These are phyloP conservation scores for Galaxea fascicularis DNA, from an alignment of 92 coral and sea anemone genomes.

Conservation along the genomic window DNA sequence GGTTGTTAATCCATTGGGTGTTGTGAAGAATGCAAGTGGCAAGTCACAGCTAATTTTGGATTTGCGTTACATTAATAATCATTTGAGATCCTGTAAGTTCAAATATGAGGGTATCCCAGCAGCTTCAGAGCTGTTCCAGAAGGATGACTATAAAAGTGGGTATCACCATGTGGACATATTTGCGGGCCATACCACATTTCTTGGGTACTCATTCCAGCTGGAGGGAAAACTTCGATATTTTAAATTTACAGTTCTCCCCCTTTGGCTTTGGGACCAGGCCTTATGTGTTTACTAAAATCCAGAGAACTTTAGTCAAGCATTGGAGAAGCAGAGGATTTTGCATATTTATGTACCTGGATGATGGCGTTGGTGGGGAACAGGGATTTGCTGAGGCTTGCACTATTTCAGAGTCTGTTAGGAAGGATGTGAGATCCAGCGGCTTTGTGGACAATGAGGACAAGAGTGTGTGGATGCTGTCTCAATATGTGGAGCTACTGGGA, in stretches of 20 bases:
- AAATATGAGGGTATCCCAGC: too few species aligned
- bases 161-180: conserved; percentile 62
- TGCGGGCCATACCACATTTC: conserved; percentile 27
- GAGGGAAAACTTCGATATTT: conserved; percentile 13
- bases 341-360: conserved; percentile 64
- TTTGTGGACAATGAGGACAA: too few species aligned
- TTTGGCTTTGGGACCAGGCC: conserved; percentile 5
- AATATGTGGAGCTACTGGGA: conserved; percentile 65
- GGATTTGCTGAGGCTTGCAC: neutral
- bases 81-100: conserved; percentile 6
- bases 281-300: conserved; percentile 50
- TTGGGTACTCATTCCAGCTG: conserved; percentile 41
- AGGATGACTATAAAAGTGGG: conserved; percentile 55
- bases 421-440: too few species aligned
- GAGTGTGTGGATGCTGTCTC: too few species aligned
- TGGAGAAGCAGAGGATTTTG: conserved; percentile 64
- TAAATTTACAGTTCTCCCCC: neutral
- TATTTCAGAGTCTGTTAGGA: too few species aligned
- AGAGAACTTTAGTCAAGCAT: conserved; percentile 54
- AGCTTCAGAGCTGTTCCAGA: conserved; percentile 51
- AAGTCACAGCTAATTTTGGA: neutral
- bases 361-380: conserved; percentile 16
- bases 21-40: conserved; percentile 15
- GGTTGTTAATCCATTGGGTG: conserved; percentile 12
- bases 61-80: neutral